Percentiles rank a stretch among this genome's conserved stretches.
These are phyloP conservation scores for Mormyrops boulengeri DNA, from an alignment of 2,797 vertebrate genomes.

Conservation along the genomic window DNA sequence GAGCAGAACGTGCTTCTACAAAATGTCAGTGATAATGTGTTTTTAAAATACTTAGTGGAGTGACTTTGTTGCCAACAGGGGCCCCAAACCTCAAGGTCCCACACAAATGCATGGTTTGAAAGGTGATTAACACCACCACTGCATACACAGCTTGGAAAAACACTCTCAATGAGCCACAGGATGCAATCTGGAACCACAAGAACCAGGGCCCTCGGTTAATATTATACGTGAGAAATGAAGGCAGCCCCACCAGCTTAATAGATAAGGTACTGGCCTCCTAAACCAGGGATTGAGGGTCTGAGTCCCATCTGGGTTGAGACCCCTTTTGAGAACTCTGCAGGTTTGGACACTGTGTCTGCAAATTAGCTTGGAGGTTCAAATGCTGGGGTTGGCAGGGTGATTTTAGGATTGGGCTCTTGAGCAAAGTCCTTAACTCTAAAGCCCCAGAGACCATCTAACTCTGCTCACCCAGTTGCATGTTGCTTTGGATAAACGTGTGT, in stretches of 20 bases:
- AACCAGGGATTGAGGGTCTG: constrained; percentile 60
- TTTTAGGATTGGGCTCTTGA: background rate
- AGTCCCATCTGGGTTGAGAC: constrained; percentile 44
- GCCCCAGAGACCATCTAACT: background rate
- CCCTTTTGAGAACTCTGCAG: background rate
- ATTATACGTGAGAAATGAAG: background rate
- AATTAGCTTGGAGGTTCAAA: background rate
- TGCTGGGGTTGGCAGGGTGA: background rate
- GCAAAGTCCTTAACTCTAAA: background rate
- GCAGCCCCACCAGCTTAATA: constrained; percentile 47
- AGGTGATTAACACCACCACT: background rate
- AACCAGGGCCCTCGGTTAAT: background rate
- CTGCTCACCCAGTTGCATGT: background rate
- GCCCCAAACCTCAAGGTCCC: background rate
- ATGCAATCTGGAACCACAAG: background rate
- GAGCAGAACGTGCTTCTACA: background rate
- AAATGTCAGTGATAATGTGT: background rate
- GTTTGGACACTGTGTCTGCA: background rate
- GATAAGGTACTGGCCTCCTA: constrained; percentile 59
- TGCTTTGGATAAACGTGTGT: background rate
- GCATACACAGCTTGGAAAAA: background rate
- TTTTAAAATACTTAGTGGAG: background rate
- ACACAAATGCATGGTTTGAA: background rate
- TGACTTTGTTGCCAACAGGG: background rate
- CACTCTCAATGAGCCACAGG: background rate